Conservation (phyloP, 2,113 vertebrate species). For the Triplophysa siluroides region DNA sequence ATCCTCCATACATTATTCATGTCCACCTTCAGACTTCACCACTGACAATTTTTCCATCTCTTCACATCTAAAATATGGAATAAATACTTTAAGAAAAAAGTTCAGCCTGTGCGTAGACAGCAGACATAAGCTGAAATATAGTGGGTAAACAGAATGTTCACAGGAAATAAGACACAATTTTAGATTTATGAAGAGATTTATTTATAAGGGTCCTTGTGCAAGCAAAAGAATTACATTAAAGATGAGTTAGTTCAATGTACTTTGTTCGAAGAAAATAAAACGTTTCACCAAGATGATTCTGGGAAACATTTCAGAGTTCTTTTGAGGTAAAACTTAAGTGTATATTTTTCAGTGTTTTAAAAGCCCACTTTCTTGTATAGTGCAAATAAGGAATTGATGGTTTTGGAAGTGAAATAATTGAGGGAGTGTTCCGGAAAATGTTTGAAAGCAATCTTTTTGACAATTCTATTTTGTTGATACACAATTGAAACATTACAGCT, state of each 20-base stretch:
- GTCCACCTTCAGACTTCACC: constrained; percentile 44
- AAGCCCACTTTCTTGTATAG: too few species aligned
- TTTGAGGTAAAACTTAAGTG: neutral
- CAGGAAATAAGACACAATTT: neutral
- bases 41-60: constrained; percentile 46
- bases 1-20: constrained; percentile 55
- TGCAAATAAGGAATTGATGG: too few species aligned
- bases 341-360: too few species aligned
- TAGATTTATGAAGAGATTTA: neutral
- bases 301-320: constrained; percentile 21
- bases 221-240: neutral
- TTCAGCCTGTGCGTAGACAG: constrained; percentile 28
- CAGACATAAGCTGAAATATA: constrained; percentile 30
- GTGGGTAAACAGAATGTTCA: constrained; percentile 1
- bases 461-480: too few species aligned
- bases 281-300: neutral
- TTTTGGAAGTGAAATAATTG: too few species aligned
- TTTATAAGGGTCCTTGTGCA: constrained; percentile 1
- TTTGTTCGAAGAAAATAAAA: constrained; percentile 20
- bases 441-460: too few species aligned
- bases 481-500: neutral
- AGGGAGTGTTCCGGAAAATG: too few species aligned
- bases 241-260: neutral
- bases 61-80: constrained; percentile 48
- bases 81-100: constrained; percentile 47